Evolutionary conservation across 2,888 invertebrate species (phyloP).

Genomic region (Gibbula magus): DNA sequence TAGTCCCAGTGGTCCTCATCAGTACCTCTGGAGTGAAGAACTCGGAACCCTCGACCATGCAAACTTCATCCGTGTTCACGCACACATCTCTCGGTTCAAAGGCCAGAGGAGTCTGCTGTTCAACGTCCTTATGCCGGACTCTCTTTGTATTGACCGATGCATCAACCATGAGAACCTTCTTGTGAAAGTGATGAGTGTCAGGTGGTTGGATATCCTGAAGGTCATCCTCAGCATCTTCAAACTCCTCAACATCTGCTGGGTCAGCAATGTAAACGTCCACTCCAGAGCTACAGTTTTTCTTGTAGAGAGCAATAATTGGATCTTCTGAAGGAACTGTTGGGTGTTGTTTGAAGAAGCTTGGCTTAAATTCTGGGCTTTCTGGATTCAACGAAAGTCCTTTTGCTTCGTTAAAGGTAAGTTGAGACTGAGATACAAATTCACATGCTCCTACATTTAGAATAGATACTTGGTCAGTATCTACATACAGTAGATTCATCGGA

Average conservation of each 20-base stretch:
- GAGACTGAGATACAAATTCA: neutral
- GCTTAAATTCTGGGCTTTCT: constrained; percentile 25
- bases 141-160: neutral
- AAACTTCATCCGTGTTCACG: neutral
- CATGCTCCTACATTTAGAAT: neutral
- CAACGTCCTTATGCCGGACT: neutral
- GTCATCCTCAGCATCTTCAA: neutral
- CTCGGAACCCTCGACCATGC: neutral
- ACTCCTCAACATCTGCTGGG: neutral
- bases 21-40: neutral
- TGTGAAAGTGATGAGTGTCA: neutral
- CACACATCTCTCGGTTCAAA: neutral
- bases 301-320: neutral
- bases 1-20: neutral
- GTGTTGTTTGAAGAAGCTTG: neutral
- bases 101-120: neutral
- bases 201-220: too few relatives aligned
- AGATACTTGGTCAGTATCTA: neutral
- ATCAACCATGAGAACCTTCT: neutral
- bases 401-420: neutral
- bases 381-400: neutral
- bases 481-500: too few relatives aligned
- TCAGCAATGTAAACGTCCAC: neutral
- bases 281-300: neutral
- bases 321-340: neutral